phyloP scores from a whole-genome alignment of 2,888 invertebrate species.

The Troglohyphantes excavatus region DNA sequence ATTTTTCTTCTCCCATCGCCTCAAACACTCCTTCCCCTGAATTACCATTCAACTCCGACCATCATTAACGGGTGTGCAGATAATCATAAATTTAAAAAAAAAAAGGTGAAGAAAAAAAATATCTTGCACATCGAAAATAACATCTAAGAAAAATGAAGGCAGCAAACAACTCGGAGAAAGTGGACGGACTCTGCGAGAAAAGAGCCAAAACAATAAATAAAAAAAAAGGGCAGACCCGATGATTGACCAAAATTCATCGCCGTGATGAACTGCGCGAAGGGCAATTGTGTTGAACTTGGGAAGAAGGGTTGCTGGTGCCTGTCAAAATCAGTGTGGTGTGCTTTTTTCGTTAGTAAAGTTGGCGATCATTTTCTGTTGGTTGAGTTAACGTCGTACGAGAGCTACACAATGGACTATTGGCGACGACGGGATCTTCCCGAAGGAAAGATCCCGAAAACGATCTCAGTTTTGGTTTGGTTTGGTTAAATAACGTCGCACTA shows the following conservation, averaged over 20 bases:
- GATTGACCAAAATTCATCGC: not conserved
- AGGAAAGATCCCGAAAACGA: no score
- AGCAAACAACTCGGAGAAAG: no score
- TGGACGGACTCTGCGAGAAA: not conserved
- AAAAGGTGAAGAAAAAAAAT: not conserved
- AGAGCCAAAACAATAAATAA: not conserved
- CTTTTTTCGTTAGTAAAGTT: no score
- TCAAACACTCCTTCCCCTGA: not conserved
- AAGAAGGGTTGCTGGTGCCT: not conserved
- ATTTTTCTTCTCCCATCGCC: not conserved
- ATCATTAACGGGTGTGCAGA: not conserved
- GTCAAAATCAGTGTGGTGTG: not conserved
- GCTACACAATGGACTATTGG: no score
- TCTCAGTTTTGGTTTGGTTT: no score
- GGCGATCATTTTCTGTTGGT: not conserved
- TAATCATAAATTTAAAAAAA: constrained; percentile 1
- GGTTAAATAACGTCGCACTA: no score
- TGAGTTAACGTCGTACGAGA: no score
- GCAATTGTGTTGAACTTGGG: not conserved
- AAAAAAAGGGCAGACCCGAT: not conserved
- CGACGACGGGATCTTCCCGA: no score
- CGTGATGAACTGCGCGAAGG: constrained; percentile 7
- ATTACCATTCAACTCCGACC: not conserved
- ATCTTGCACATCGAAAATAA: not conserved
- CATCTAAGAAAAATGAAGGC: not conserved